These are phyloP conservation scores for Cephus spinipes DNA, from an alignment of 2,888 invertebrate genomes.

Conservation along the genomic window DNA sequence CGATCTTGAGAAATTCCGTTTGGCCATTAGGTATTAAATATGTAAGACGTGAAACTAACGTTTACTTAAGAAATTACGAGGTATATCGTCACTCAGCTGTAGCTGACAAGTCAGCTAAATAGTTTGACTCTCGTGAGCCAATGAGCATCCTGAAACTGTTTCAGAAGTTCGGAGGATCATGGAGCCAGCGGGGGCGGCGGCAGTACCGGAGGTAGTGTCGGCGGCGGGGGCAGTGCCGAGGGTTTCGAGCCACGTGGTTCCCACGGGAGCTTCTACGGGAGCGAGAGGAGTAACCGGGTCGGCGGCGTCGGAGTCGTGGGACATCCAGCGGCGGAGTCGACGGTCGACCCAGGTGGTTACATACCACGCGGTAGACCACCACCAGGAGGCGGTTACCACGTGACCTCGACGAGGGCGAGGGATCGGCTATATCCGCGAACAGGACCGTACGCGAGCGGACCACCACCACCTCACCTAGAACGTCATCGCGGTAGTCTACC, in stretches of 20 bases:
- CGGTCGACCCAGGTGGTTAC: constrained; percentile 60
- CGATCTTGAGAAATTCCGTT: too few relatives aligned
- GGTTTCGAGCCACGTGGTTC: constrained; percentile 64
- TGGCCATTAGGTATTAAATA: too few relatives aligned
- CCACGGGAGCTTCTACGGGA: constrained; percentile 63
- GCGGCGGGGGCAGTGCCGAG: constrained; percentile 40
- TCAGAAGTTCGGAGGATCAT: constrained; percentile 63
- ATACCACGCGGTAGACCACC: constrained; percentile 59
- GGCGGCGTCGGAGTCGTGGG: constrained; percentile 50
- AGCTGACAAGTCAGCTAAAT: too few relatives aligned
- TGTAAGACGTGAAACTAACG: too few relatives aligned
- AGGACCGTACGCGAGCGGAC: constrained; percentile 60
- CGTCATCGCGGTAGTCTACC: constrained; percentile 58
- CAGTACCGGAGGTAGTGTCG: constrained; percentile 29
- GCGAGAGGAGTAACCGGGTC: constrained; percentile 55
- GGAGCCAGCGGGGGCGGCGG: constrained; percentile 52
- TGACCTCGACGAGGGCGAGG: constrained; percentile 65
- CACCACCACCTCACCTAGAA: constrained; percentile 58
- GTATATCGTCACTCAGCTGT: too few relatives aligned
- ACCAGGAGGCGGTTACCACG: constrained; percentile 59
- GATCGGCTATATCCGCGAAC: constrained; percentile 62
- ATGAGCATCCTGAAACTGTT: constrained; percentile 27
- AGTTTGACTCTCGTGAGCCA: too few relatives aligned
- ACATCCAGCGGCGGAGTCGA: constrained; percentile 50
- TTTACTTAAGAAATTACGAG: too few relatives aligned